Conservation (phyloP, 2,888 invertebrate species). For the Scaptodrosophila latifasciaeformis region DNA sequence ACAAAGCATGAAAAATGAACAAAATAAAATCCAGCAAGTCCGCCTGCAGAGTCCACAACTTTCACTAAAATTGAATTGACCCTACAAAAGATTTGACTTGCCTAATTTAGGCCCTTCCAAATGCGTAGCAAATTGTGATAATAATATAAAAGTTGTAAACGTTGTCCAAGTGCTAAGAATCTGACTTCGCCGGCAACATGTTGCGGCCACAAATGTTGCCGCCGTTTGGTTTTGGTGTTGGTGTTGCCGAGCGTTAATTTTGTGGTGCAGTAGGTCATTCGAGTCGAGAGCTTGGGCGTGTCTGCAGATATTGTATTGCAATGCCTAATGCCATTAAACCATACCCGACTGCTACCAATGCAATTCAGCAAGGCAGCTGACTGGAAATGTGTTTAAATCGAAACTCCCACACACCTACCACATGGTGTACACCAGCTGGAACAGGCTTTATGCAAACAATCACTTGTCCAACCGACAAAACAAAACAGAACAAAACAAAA, state of each 20-base stretch:
- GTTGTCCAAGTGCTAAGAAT: neutral
- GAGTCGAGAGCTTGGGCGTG: slow-evolving; percentile 30
- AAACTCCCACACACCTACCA: slow-evolving; percentile 48
- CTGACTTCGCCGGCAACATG: slow-evolving; percentile 19
- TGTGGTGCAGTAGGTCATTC: slow-evolving; percentile 39
- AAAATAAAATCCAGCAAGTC: slow-evolving; percentile 13
- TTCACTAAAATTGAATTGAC: slow-evolving; percentile 29
- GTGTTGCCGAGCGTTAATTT: slow-evolving; percentile 9
- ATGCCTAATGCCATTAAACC: slow-evolving; percentile 35
- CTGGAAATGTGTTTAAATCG: slow-evolving; percentile 48
- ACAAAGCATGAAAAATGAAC: neutral
- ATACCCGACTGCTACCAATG: too few relatives aligned
- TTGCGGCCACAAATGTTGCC: slow-evolving; percentile 31
- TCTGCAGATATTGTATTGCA: slow-evolving; percentile 18
- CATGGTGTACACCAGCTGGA: too few relatives aligned
- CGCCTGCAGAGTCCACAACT: slow-evolving; percentile 26
- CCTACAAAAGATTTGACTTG: neutral
- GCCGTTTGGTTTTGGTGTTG: slow-evolving; percentile 16
- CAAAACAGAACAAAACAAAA: too few relatives aligned
- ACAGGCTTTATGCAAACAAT: too few relatives aligned
- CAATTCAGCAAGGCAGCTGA: too few relatives aligned
- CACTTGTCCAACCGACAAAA: too few relatives aligned
- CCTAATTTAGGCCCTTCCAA: slow-evolving; percentile 54
- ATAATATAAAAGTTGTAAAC: slow-evolving; percentile 27
- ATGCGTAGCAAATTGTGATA: slow-evolving; percentile 54